phyloP scores from a whole-genome alignment of 1,140 invertebrate genomes.

The Camponotus floridanus region DNA sequence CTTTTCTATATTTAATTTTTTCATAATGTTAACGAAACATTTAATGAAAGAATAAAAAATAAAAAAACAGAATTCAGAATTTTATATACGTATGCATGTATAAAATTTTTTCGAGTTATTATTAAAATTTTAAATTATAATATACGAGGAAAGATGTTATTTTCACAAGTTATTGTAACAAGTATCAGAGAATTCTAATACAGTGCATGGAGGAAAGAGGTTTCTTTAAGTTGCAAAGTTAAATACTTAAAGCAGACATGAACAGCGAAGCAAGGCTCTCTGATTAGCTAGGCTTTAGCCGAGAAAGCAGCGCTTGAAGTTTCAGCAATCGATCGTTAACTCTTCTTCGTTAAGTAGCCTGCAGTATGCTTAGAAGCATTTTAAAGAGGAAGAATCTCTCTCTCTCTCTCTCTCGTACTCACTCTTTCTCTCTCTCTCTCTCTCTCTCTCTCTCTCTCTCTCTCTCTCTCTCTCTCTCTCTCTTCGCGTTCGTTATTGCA shows the following conservation, averaged over 20 bases:
- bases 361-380: conserved; percentile 33
- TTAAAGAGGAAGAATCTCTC: conserved; percentile 56
- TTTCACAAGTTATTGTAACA: neutral
- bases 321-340: conserved; percentile 61
- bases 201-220: conserved; percentile 11
- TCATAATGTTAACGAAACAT: too few relatives aligned
- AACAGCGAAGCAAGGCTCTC: conserved; percentile 14
- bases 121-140: neutral
- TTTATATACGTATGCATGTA: too few relatives aligned
- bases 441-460: neutral
- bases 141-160: neutral
- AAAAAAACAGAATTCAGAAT: too few relatives aligned
- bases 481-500: neutral
- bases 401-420: too few relatives aligned
- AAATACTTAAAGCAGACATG: conserved; percentile 46
- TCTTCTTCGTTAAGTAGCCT: conserved; percentile 45
- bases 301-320: conserved; percentile 50
- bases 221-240: conserved; percentile 24
- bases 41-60: too few relatives aligned
- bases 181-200: neutral
- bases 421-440: neutral
- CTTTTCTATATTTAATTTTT: too few relatives aligned
- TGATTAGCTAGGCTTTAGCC: conserved; percentile 25
- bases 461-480: too few relatives aligned
- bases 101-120: too few relatives aligned